A percentile compares a stretch with the other conserved stretches of the same genome.
Conservation (phyloP, 2,797 vertebrate genomes). For the Pyrocephalus nanus region DNA sequence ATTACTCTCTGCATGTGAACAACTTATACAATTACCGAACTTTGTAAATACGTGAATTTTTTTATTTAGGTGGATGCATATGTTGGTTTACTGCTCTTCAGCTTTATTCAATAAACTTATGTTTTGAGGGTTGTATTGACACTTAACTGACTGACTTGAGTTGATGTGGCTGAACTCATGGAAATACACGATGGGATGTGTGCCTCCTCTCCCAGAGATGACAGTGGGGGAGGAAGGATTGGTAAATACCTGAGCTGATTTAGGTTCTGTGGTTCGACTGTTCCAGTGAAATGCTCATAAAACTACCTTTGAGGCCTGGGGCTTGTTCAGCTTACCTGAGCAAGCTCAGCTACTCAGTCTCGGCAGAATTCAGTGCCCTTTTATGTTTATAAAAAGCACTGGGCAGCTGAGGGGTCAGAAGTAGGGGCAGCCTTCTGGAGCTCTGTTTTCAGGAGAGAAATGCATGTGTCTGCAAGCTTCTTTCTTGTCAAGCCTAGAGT, state of each 20-base stretch:
- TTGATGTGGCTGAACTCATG: slow-evolving; percentile 39
- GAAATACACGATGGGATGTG: not conserved
- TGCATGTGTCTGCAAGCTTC: not conserved
- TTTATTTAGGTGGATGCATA: slow-evolving; percentile 87
- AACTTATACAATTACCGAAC: slow-evolving; percentile 78
- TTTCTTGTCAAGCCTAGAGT: not conserved
- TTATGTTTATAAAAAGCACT: not conserved
- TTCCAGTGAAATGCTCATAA: not conserved
- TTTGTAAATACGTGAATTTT: slow-evolving; percentile 88
- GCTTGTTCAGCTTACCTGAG: not conserved
- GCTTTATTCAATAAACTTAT: slow-evolving; percentile 87
- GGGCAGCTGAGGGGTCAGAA: not conserved
- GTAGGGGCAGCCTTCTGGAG: not conserved
- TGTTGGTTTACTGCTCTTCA: slow-evolving; percentile 85
- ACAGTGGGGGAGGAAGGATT: not conserved
- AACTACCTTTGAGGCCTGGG: not conserved
- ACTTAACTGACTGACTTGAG: slow-evolving; percentile 62
- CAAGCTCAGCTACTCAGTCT: not conserved
- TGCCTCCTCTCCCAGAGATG: not conserved
- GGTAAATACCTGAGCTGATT: not conserved
- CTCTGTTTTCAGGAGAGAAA: not conserved
- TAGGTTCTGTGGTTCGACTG: not conserved
- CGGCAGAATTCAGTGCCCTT: not conserved
- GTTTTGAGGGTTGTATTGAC: slow-evolving; percentile 81
- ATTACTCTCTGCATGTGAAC: slow-evolving; percentile 88